phyloP scores from a whole-genome alignment of 2,113 vertebrate species.

The Nicator chloris region DNA sequence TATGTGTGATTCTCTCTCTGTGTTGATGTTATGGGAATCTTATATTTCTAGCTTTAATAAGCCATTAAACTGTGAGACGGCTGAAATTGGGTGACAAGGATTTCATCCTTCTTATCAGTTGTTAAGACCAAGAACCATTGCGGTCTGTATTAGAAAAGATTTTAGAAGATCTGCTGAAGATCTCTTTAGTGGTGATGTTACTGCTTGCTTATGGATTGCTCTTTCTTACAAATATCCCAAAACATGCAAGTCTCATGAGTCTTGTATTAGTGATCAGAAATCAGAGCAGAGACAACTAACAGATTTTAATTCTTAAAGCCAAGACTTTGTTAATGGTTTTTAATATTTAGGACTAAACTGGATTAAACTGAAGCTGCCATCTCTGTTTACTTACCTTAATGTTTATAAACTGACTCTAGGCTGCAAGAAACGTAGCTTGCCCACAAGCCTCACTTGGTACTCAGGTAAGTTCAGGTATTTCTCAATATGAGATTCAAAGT shows the following conservation, averaged over 20 bases:
- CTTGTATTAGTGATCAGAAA: background rate
- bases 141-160: background rate
- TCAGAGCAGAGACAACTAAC: background rate
- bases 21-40: background rate
- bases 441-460: background rate
- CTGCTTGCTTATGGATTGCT: background rate
- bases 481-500: background rate
- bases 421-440: background rate
- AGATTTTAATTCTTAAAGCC: background rate
- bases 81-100: rapidly evolving
- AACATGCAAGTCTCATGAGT: background rate
- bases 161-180: background rate
- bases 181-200: background rate
- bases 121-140: background rate
- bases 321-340: background rate
- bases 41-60: background rate
- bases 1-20: background rate
- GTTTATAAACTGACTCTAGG: background rate
- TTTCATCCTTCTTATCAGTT: background rate
- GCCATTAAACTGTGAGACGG: background rate
- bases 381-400: background rate
- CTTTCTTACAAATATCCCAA: background rate
- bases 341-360: background rate
- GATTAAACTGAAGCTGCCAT: background rate
- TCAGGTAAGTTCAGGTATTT: background rate